phyloP scores from a whole-genome alignment of 2,888 invertebrate species.

The Nasonovia ribisnigri region DNA sequence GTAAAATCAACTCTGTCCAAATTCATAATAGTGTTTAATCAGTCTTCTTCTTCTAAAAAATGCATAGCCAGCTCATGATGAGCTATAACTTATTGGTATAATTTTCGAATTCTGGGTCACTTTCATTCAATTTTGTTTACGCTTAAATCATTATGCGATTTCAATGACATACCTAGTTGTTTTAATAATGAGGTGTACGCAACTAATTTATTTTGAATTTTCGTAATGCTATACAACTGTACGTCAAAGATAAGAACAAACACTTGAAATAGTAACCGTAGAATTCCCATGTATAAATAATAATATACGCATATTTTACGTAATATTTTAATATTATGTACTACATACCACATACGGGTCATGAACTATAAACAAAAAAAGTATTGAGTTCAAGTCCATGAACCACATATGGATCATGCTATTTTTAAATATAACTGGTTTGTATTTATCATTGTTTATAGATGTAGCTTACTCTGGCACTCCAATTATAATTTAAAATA shows the following conservation, averaged over 20 bases:
- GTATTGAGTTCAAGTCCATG: no score
- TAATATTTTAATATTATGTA: slow-evolving; percentile 67
- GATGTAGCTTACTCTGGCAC: no score
- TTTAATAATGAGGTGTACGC: neutral
- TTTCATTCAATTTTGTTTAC: neutral
- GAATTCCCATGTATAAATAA: neutral
- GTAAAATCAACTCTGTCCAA: neutral
- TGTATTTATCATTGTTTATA: neutral
- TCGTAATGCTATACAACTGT: no score
- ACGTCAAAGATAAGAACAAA: no score
- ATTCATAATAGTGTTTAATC: neutral
- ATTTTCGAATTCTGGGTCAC: neutral
- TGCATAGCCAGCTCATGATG: neutral
- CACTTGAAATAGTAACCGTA: neutral
- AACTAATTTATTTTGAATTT: neutral
- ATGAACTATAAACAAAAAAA: no score
- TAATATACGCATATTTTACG: neutral
- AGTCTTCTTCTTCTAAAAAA: neutral
- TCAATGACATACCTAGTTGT: neutral
- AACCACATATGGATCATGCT: no score
- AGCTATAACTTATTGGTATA: neutral
- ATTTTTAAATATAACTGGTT: slow-evolving; percentile 7
- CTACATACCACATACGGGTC: neutral
- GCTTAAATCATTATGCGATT: neutral
- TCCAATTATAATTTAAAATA: no score